Percentiles rank a stretch among this genome's conserved stretches.
These are phyloP conservation scores for Plagodis pulveraria DNA, from an alignment of 2,888 invertebrate genomes.

Conservation along the genomic window DNA sequence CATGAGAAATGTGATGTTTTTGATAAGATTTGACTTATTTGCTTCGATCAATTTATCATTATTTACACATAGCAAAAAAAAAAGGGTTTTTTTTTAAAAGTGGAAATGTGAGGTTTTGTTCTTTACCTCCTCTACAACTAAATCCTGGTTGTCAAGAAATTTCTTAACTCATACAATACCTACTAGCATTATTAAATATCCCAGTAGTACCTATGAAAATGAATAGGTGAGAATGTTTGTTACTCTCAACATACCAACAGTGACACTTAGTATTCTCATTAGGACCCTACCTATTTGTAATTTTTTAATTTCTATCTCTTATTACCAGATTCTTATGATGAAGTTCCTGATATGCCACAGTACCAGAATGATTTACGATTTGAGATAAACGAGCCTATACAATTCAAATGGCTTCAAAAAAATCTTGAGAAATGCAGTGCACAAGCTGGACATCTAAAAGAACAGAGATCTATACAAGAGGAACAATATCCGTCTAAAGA, in stretches of 20 bases:
- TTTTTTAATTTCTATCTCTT: constrained; percentile 5
- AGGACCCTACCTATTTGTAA: not conserved
- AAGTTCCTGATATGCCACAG: constrained; percentile 49
- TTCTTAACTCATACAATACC: too few species aligned
- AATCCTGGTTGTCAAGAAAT: too few species aligned
- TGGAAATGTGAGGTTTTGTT: too few species aligned
- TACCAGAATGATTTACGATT: constrained; percentile 57
- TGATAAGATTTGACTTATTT: too few species aligned
- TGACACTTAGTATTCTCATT: not conserved
- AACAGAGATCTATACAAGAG: not conserved
- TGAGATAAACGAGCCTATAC: constrained; percentile 24
- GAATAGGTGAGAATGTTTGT: too few species aligned
- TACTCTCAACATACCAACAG: not conserved
- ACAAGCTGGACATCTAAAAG: not conserved
- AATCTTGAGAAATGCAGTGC: constrained; percentile 3
- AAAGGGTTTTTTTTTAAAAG: too few species aligned
- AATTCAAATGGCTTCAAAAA: constrained; percentile 19
- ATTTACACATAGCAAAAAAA: too few species aligned
- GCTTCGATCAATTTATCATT: too few species aligned
- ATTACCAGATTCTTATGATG: constrained; percentile 51
- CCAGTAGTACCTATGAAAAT: too few species aligned
- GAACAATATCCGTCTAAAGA: not conserved
- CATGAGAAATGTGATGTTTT: too few species aligned
- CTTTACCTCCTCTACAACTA: too few species aligned
- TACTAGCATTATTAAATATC: too few species aligned